Percentiles rank a stretch among this genome's conserved stretches.
Evolutionary conservation across 2,113 vertebrate species (phyloP).

Genomic region (Oncorhynchus clarkii): DNA sequence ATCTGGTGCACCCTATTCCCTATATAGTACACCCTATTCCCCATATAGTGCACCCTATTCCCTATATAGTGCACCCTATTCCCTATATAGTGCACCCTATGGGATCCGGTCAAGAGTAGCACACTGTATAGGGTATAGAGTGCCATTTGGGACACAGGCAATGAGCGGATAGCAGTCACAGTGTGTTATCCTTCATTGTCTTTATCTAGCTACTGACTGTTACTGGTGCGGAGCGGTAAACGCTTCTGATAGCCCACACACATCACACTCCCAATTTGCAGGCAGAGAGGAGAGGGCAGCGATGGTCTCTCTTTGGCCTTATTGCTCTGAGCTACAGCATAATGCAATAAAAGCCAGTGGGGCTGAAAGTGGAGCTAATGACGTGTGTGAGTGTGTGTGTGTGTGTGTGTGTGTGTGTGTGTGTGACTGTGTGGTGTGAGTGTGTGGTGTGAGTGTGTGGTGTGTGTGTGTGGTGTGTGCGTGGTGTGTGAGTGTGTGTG

Average conservation of each 20-base stretch:
- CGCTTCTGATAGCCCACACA: constrained; percentile 18
- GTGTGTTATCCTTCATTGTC: constrained; percentile 24
- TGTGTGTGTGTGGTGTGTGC: too few relatives aligned
- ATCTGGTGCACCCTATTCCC: too few relatives aligned
- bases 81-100: too few relatives aligned
- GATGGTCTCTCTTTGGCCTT: constrained; percentile 46
- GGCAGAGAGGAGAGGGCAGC: constrained; percentile 27
- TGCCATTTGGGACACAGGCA: background rate
- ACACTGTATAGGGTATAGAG: too few relatives aligned
- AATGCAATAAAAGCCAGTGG: constrained; percentile 44
- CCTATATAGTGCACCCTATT: too few relatives aligned
- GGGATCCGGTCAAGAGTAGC: too few relatives aligned
- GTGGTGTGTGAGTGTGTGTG: too few relatives aligned
- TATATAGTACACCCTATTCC: too few relatives aligned
- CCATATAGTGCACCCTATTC: too few relatives aligned
- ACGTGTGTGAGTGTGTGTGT: constrained; percentile 26
- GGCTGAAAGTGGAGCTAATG: constrained; percentile 53
- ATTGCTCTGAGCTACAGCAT: constrained; percentile 46
- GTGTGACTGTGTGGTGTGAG: background rate
- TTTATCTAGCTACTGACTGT: constrained; percentile 30
- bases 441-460: too few relatives aligned
- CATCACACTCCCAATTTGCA: constrained; percentile 40
- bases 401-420: constrained; percentile 25
- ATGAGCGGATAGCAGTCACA: constrained; percentile 26
- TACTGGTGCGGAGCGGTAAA: constrained; percentile 39